These are phyloP conservation scores for Alouatta palliata DNA, from an alignment of 2,113 vertebrate species.

Conservation along the genomic window DNA sequence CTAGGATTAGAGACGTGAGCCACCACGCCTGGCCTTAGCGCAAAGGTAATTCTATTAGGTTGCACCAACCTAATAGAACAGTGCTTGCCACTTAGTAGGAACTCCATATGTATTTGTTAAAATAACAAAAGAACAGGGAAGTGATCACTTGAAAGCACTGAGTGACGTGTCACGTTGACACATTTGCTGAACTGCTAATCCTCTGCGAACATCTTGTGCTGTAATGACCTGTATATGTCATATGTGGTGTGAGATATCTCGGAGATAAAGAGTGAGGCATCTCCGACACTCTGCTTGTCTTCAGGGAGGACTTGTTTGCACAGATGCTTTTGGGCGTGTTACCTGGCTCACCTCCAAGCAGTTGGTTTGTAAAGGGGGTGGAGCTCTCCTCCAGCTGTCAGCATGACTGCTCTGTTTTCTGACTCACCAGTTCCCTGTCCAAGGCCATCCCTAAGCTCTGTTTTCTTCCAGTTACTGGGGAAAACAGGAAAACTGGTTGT, in stretches of 20 bases:
- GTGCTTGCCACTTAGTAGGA: background rate
- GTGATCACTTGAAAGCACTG: background rate
- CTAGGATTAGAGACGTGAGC: no score
- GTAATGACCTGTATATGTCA: conserved; percentile 54
- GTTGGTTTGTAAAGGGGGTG: conserved; percentile 52
- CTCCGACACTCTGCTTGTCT: conserved; percentile 55
- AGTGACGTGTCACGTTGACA: background rate
- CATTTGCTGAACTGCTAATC: conserved; percentile 36
- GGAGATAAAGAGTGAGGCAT: conserved; percentile 55
- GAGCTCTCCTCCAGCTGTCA: conserved; percentile 11
- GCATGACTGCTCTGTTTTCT: background rate
- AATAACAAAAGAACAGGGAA: background rate
- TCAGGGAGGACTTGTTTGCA: conserved; percentile 65
- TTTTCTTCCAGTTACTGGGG: conserved; percentile 48
- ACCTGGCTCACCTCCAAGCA: background rate
- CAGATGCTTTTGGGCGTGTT: conserved; percentile 58
- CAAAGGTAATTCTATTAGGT: no score
- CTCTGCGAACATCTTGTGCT: conserved; percentile 29
- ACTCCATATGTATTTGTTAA: background rate
- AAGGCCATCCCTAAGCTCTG: background rate
- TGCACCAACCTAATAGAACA: background rate
- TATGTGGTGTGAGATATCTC: conserved; percentile 51
- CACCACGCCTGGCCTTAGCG: no score
- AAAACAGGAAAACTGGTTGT: background rate
- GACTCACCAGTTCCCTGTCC: conserved; percentile 46